Evolutionary conservation across 1,140 invertebrate genomes (phyloP).

Genomic region (Ostrea denselamellosa): DNA sequence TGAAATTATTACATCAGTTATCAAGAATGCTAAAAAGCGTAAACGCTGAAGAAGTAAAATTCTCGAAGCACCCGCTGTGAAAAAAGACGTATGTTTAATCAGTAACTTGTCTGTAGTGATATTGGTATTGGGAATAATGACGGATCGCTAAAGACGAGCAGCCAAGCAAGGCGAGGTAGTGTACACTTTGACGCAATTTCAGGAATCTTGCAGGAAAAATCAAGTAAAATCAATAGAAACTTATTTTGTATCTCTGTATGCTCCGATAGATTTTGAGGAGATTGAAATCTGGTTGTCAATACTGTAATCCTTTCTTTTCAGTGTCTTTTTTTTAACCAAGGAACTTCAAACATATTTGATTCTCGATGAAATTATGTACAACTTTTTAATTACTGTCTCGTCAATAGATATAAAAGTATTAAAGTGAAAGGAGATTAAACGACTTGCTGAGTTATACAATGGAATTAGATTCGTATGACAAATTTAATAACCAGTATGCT

Average conservation of each 20-base stretch:
- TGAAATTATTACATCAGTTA: no score
- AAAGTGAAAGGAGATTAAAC: no score
- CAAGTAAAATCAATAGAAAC: constrained; percentile 8
- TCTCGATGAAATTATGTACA: no score
- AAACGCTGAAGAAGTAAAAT: neutral
- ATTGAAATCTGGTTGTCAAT: neutral
- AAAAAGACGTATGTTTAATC: constrained; percentile 14
- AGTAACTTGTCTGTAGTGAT: neutral
- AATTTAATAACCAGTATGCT: no score
- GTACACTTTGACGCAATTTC: constrained; percentile 32
- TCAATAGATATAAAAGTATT: no score
- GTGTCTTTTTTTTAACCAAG: neutral
- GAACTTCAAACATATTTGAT: neutral
- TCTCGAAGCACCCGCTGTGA: constrained; percentile 15
- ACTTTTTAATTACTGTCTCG: no score
- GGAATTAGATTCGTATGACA: no score
- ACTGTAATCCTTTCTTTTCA: neutral
- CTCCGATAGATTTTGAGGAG: neutral
- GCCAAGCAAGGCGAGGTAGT: neutral
- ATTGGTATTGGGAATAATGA: neutral
- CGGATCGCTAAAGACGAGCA: neutral
- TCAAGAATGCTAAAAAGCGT: no score
- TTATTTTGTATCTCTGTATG: neutral
- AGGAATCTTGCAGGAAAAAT: constrained; percentile 24
- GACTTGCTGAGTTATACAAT: no score